Conservation (phyloP, 2,888 invertebrate species). For the Sussaba pulchella region DNA sequence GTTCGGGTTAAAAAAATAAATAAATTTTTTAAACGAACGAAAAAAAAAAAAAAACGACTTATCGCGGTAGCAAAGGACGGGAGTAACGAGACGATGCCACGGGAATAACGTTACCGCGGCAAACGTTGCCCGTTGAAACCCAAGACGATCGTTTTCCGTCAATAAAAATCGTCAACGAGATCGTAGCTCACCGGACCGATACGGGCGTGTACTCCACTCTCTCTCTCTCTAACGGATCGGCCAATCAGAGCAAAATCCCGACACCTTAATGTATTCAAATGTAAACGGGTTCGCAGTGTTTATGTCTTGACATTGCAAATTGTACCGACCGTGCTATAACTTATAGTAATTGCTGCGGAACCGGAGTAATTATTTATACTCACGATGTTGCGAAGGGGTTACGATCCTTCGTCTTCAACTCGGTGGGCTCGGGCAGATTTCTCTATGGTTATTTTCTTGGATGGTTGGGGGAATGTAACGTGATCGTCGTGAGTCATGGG, state of each 20-base stretch:
- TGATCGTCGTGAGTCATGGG: slow-evolving; percentile 43
- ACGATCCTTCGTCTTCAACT: slow-evolving; percentile 39
- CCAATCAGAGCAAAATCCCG: slow-evolving; percentile 81
- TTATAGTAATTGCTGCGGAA: slow-evolving; percentile 84
- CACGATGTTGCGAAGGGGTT: slow-evolving; percentile 77
- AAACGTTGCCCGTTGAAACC: slow-evolving; percentile 66
- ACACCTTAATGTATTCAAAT: slow-evolving; percentile 84
- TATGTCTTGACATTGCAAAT: slow-evolving; percentile 85
- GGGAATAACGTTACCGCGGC: neutral
- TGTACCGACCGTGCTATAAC: slow-evolving; percentile 84
- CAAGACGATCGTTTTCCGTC: slow-evolving; percentile 77
- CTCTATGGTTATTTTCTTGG: slow-evolving; percentile 27
- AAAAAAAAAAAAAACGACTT: slow-evolving; percentile 22
- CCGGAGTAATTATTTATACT: slow-evolving; percentile 84
- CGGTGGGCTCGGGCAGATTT: neutral
- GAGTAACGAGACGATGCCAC: neutral
- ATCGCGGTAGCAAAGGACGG: neutral
- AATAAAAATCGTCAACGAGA: slow-evolving; percentile 83
- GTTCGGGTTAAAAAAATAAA: no score
- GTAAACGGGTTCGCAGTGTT: slow-evolving; percentile 84
- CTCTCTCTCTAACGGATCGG: slow-evolving; percentile 73
- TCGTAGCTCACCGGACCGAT: slow-evolving; percentile 81
- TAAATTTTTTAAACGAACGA: no score
- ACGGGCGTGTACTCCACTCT: slow-evolving; percentile 68
- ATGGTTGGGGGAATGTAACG: slow-evolving; percentile 62